Evolutionary conservation across 2,113 vertebrate species (phyloP).

Genomic region (Gallinago jamesoni): DNA sequence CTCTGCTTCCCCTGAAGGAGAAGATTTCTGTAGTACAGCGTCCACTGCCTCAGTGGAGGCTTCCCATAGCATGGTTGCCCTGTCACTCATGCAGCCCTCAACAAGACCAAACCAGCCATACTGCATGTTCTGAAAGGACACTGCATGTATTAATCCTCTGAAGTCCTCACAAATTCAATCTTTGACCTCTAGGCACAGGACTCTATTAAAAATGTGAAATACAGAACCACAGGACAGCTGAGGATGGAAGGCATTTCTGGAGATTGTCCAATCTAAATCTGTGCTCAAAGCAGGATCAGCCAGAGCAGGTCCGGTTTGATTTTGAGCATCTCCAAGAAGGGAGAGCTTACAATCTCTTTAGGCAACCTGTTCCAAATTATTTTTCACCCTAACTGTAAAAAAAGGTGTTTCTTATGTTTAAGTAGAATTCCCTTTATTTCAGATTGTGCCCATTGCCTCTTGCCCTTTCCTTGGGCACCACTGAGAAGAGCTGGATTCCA

Average conservation of each 20-base stretch:
- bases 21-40: background rate
- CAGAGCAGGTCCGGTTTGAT: background rate
- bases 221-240: background rate
- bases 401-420: background rate
- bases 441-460: background rate
- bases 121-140: background rate
- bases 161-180: background rate
- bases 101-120: background rate
- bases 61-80: background rate
- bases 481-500: background rate
- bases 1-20: background rate
- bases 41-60: background rate
- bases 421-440: background rate
- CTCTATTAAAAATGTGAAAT: background rate
- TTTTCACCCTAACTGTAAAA: background rate
- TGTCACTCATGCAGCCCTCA: background rate
- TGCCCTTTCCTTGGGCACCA: background rate
- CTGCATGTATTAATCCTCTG: background rate
- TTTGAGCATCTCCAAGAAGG: background rate
- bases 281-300: background rate
- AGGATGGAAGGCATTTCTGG: background rate
- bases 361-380: background rate
- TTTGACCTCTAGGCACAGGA: background rate
- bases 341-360: background rate
- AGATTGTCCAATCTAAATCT: background rate